Percentiles rank a stretch among this genome's conserved stretches.
Conservation (phyloP, 1,140 invertebrate species). For the Yoshiicerus persimilis region DNA sequence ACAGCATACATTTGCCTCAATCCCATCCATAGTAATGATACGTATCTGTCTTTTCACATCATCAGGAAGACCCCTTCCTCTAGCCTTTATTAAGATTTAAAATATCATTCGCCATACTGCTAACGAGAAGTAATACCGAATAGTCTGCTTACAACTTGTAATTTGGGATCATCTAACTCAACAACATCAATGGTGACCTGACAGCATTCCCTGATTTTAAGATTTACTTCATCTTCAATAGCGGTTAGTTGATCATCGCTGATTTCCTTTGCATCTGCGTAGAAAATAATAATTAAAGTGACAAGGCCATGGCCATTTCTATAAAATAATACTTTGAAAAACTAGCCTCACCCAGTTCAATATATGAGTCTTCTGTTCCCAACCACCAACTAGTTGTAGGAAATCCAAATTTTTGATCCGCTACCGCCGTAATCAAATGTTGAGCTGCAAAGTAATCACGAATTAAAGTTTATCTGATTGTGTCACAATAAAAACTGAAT, state of each 20-base stretch:
- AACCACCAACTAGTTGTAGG: constrained; percentile 78
- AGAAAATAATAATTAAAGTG: not conserved
- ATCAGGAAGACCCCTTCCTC: constrained; percentile 70
- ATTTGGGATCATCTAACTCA: constrained; percentile 61
- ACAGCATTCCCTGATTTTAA: constrained; percentile 64
- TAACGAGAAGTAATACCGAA: too few species aligned
- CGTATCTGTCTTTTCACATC: constrained; percentile 72
- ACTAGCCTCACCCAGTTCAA: constrained; percentile 61
- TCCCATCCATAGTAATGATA: constrained; percentile 68
- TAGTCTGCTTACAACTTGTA: constrained; percentile 56
- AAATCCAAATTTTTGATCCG: constrained; percentile 67
- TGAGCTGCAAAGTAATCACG: constrained; percentile 73
- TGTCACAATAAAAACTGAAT: too few species aligned
- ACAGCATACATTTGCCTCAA: constrained; percentile 82
- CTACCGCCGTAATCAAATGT: constrained; percentile 77
- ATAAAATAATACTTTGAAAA: not conserved
- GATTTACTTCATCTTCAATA: constrained; percentile 67
- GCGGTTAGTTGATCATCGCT: constrained; percentile 57
- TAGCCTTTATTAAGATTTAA: constrained; percentile 52
- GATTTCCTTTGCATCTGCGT: constrained; percentile 56
- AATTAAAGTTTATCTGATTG: too few species aligned
- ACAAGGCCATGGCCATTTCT: too few species aligned
- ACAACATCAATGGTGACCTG: constrained; percentile 66
- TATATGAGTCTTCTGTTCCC: constrained; percentile 66
- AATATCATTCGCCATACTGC: not conserved